Conservation (phyloP, 2,113 vertebrate genomes). For the Fulmarus glacialis region DNA sequence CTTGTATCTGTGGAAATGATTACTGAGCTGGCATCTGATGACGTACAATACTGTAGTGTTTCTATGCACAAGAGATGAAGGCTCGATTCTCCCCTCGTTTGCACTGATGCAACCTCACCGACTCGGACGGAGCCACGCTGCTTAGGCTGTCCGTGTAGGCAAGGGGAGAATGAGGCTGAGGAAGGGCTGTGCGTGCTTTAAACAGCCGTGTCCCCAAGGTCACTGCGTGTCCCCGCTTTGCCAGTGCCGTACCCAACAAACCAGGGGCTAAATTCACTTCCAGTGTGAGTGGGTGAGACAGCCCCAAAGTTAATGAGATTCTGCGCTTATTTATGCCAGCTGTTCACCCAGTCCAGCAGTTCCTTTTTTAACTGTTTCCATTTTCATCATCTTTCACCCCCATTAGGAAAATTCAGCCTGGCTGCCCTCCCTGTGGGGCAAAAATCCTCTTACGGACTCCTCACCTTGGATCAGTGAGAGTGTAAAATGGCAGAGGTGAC, state of each 20-base stretch:
- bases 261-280: background rate
- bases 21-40: slow-evolving; percentile 28
- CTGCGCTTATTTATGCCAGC: background rate
- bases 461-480: background rate
- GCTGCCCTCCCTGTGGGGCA: background rate
- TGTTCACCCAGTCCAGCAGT: background rate
- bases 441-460: background rate
- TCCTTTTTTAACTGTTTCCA: background rate
- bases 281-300: background rate
- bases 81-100: background rate
- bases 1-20: slow-evolving; percentile 42
- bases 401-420: background rate
- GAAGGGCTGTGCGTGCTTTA: background rate
- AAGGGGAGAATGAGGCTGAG: background rate
- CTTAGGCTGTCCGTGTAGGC: background rate
- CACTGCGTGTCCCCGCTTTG: accelerated
- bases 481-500: background rate
- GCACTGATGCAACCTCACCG: background rate
- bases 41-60: background rate
- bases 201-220: background rate
- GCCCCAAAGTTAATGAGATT: background rate
- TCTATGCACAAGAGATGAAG: background rate
- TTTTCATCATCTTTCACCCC: background rate
- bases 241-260: background rate
- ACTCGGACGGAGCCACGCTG: background rate